phyloP scores from a whole-genome alignment of 2,888 invertebrate genomes.

The Melipona beecheii region DNA sequence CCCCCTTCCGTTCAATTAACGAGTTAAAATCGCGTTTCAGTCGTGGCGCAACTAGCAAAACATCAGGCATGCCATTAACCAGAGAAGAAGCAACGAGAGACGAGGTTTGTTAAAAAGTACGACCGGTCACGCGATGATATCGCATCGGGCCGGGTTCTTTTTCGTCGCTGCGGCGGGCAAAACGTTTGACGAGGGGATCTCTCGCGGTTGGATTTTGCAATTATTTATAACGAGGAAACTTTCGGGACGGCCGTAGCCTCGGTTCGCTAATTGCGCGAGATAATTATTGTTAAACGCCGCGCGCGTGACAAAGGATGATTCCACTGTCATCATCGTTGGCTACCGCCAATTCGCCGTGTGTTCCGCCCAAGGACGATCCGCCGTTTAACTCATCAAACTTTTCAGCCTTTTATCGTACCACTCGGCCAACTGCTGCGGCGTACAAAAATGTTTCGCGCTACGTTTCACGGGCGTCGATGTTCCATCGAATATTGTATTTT shows the following conservation, averaged over 20 bases:
- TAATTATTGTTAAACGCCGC: constrained; percentile 68
- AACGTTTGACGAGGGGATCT: constrained; percentile 38
- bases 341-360: constrained; percentile 43
- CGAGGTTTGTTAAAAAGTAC: constrained; percentile 71
- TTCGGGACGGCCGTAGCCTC: constrained; percentile 59
- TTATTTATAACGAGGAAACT: constrained; percentile 81
- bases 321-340: constrained; percentile 44
- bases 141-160: not conserved
- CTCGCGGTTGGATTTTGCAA: constrained; percentile 70
- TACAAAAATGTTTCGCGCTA: too few relatives aligned
- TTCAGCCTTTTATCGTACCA: not conserved
- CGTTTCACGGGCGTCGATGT: too few relatives aligned
- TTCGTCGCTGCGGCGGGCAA: not conserved
- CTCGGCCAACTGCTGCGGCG: not conserved
- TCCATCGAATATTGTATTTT: too few relatives aligned
- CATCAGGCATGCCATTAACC: constrained; percentile 43
- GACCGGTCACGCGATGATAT: constrained; percentile 73
- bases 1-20: not conserved
- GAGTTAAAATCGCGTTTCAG: constrained; percentile 15
- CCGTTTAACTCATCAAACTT: constrained; percentile 15
- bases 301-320: constrained; percentile 66
- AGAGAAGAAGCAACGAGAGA: constrained; percentile 62
- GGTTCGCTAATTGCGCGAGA: constrained; percentile 72
- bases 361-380: not conserved
- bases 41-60: not conserved